A percentile compares a stretch with the other conserved stretches of the same genome.
Conservation (phyloP, 2,888 invertebrate species). For the Pasiphila rectangulata region DNA sequence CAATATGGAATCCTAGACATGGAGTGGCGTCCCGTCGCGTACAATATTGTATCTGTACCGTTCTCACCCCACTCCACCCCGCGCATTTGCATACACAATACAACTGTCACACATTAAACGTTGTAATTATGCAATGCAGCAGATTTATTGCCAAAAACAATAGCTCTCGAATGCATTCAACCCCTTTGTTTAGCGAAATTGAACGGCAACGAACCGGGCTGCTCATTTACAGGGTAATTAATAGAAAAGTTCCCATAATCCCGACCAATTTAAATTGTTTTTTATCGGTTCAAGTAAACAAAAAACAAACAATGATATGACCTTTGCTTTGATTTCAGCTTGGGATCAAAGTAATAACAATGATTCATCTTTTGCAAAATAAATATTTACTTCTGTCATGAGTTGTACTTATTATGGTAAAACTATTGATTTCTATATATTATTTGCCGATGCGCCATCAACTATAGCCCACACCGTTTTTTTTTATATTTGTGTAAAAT, state of each 20-base stretch:
- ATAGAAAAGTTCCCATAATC: conserved; percentile 73
- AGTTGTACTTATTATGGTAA: no score
- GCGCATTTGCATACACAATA: conserved; percentile 75
- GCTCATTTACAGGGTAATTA: conserved; percentile 77
- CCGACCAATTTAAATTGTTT: conserved; percentile 62
- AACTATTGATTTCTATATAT: no score
- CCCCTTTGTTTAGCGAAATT: conserved; percentile 59
- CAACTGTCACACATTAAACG: conserved; percentile 76
- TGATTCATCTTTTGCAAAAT: conserved; percentile 12
- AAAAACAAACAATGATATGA: conserved; percentile 55
- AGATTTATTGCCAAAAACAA: conserved; percentile 79
- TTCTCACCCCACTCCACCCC: conserved; percentile 72
- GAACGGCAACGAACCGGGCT: conserved; percentile 54
- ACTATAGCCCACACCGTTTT: no score
- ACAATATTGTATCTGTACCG: conserved; percentile 56
- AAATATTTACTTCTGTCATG: background rate
- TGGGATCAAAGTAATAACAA: conserved; percentile 2
- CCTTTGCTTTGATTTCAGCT: conserved; percentile 40
- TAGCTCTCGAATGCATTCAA: conserved; percentile 54
- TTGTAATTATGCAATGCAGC: conserved; percentile 72
- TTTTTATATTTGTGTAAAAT: no score
- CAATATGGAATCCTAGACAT: conserved; percentile 9
- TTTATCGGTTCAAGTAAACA: conserved; percentile 37
- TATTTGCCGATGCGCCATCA: no score
- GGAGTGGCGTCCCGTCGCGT: conserved; percentile 66